Percentiles rank a stretch among this genome's conserved stretches.
These are phyloP conservation scores for Centropristis striata DNA, from an alignment of 2,113 vertebrate species.

Conservation along the genomic window DNA sequence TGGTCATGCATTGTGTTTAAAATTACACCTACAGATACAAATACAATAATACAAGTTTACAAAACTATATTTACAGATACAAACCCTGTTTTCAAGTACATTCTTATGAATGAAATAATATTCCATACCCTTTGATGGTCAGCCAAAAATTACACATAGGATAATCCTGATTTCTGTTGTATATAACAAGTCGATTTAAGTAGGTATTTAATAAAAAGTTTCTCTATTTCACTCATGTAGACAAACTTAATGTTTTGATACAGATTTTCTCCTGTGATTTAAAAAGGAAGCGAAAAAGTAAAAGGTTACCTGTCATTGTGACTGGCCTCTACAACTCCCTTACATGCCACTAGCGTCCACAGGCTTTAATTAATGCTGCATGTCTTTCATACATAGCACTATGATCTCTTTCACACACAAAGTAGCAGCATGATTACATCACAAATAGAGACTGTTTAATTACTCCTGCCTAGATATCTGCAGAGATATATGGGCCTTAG, in stretches of 20 bases:
- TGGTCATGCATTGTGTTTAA: too few relatives aligned
- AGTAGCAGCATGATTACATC: constrained; percentile 41
- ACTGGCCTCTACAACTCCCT: constrained; percentile 23
- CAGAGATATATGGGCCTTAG: constrained; percentile 51
- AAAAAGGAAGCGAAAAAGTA: background rate
- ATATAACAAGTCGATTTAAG: background rate
- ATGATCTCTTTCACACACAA: constrained; percentile 31
- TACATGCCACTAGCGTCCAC: constrained; percentile 35
- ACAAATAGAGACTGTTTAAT: constrained; percentile 51
- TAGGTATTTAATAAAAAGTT: background rate
- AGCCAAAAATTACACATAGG: too few relatives aligned
- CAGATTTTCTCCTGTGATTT: constrained; percentile 1
- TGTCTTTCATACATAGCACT: constrained; percentile 17
- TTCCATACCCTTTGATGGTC: too few relatives aligned
- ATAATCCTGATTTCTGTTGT: too few relatives aligned
- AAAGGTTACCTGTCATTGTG: constrained; percentile 22
- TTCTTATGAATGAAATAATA: too few relatives aligned
- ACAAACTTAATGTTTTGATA: constrained; percentile 6
- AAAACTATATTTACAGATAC: too few relatives aligned
- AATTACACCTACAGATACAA: too few relatives aligned
- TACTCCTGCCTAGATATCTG: constrained; percentile 53
- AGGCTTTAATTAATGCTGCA: constrained; percentile 26
- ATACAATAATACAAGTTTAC: too few relatives aligned
- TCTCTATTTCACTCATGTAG: background rate
- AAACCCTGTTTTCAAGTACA: too few relatives aligned